These are phyloP conservation scores for Phycodurus eques DNA, from an alignment of 2,113 vertebrate genomes.

Conservation along the genomic window DNA sequence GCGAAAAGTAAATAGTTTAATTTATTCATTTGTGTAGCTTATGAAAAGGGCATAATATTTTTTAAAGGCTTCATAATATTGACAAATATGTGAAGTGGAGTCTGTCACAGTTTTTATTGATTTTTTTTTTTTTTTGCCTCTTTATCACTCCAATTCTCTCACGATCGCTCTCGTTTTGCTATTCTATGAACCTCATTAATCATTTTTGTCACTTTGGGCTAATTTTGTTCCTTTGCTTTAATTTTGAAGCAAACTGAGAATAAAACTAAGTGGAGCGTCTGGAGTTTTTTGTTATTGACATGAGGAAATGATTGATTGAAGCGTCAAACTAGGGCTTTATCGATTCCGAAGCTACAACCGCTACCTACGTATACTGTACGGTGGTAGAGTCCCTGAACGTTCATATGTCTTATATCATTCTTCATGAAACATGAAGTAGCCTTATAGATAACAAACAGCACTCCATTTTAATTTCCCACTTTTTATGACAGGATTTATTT, in stretches of 20 bases:
- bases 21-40: too few species aligned
- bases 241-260: background rate
- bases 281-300: background rate
- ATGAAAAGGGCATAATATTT: too few species aligned
- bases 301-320: background rate
- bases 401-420: background rate
- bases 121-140: too few species aligned
- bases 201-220: background rate
- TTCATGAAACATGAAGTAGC: background rate
- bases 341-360: background rate
- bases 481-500: background rate
- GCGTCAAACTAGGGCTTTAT: background rate
- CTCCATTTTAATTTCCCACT: background rate
- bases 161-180: too few species aligned
- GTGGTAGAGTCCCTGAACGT: background rate
- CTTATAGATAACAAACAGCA: background rate
- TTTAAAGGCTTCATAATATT: too few species aligned
- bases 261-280: background rate
- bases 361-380: background rate
- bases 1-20: too few species aligned
- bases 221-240: background rate
- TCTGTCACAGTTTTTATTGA: too few species aligned
- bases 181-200: background rate
- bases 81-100: too few species aligned
- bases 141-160: too few species aligned